phyloP scores from a whole-genome alignment of 1,140 invertebrate genomes.

The Pogonognathellus flavescens region DNA sequence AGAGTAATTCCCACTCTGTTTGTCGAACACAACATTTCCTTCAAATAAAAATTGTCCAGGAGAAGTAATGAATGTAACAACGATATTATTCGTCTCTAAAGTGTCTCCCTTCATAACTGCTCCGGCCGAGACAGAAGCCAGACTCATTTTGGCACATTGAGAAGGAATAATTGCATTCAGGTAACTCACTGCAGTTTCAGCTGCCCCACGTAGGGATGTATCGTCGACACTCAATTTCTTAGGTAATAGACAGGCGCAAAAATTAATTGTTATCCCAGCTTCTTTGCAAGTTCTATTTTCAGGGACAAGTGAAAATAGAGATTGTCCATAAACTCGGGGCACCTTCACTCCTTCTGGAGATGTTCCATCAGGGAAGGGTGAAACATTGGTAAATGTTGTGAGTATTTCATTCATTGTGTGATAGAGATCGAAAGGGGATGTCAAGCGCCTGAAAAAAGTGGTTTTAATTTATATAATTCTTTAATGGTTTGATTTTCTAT shows the following conservation, averaged over 20 bases:
- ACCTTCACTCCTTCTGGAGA: not conserved
- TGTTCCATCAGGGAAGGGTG: not conserved
- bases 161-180: slow-evolving; percentile 57
- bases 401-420: slow-evolving; percentile 54
- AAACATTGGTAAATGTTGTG: not conserved
- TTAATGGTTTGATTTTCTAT: too few relatives aligned
- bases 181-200: slow-evolving; percentile 42
- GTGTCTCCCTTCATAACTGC: not conserved
- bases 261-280: slow-evolving; percentile 72
- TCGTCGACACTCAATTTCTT: slow-evolving; percentile 58
- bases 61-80: slow-evolving; percentile 32
- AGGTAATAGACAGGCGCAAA: slow-evolving; percentile 71
- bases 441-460: not conserved
- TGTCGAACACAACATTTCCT: slow-evolving; percentile 44
- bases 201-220: slow-evolving; percentile 51
- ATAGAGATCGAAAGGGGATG: slow-evolving; percentile 59
- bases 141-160: slow-evolving; percentile 26
- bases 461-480: not conserved
- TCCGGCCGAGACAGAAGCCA: slow-evolving; percentile 10
- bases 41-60: slow-evolving; percentile 65
- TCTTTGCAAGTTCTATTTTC: slow-evolving; percentile 70
- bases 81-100: not conserved
- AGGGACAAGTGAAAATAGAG: slow-evolving; percentile 56
- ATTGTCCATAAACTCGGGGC: slow-evolving; percentile 45
- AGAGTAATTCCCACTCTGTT: not conserved